Evolutionary conservation across 1,140 invertebrate genomes (phyloP).

Genomic region (Colletes latitarsis): DNA sequence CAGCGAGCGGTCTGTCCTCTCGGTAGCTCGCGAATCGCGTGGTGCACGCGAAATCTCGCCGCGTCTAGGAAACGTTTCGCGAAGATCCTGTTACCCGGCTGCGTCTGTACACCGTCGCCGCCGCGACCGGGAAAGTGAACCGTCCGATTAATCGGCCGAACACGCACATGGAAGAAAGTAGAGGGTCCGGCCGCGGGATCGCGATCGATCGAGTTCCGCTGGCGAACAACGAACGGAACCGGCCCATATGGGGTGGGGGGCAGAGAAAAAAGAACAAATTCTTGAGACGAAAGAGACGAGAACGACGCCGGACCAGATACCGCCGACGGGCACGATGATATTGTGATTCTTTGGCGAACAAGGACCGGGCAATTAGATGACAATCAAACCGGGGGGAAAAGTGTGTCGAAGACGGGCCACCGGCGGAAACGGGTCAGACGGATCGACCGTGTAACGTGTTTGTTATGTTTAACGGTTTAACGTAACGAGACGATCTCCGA

Average conservation of each 20-base stretch:
- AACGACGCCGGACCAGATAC: conserved; percentile 10
- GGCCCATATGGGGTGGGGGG: not conserved
- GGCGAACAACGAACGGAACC: no score
- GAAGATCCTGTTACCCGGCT: conserved; percentile 71
- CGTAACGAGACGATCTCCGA: conserved; percentile 20
- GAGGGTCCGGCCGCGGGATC: not conserved
- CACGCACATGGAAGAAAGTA: conserved; percentile 31
- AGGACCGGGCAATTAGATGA: conserved; percentile 18
- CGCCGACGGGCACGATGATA: conserved; percentile 13
- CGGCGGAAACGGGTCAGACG: conserved; percentile 10
- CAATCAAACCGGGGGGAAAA: conserved; percentile 14
- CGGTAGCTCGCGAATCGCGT: conserved; percentile 55
- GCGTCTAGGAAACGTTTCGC: conserved; percentile 63
- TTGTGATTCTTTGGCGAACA: conserved; percentile 47
- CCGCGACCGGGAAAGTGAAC: conserved; percentile 72
- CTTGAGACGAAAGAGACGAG: conserved; percentile 5
- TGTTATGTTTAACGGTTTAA: conserved; percentile 24
- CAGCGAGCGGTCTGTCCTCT: not conserved
- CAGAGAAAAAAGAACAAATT: not conserved
- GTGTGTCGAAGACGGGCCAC: not conserved
- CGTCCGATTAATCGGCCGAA: conserved; percentile 63
- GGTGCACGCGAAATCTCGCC: conserved; percentile 61
- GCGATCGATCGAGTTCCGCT: conserved; percentile 9
- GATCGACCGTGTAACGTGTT: not conserved
- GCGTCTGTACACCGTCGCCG: not conserved